These are phyloP conservation scores for Oryzaephilus surinamensis DNA, from an alignment of 1,140 invertebrate genomes.

Conservation along the genomic window DNA sequence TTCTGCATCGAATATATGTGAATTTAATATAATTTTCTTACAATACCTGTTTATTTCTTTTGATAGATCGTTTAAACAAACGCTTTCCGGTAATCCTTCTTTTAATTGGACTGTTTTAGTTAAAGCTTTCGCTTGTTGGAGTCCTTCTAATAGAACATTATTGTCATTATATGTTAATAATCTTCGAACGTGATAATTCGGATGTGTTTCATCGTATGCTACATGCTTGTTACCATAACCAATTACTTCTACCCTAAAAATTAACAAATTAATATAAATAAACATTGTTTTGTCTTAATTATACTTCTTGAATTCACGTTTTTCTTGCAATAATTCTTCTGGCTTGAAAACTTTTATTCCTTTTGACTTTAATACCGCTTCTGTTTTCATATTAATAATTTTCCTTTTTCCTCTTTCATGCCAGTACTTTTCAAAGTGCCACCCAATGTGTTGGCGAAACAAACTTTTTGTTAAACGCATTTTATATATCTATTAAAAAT, in stretches of 20 bases:
- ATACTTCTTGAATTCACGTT: conserved; percentile 30
- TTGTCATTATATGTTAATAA: conserved; percentile 48
- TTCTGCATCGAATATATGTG: conserved; percentile 67
- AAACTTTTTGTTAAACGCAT: conserved; percentile 55
- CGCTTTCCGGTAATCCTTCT: conserved; percentile 46
- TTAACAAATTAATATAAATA: conserved; percentile 5
- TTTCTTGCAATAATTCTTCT: conserved; percentile 38
- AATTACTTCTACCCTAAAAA: conserved; percentile 40
- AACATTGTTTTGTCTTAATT: conserved; percentile 15
- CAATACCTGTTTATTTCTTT: conserved; percentile 43
- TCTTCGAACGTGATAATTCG: conserved; percentile 49
- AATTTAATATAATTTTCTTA: conserved; percentile 51
- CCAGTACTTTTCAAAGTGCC: conserved; percentile 59
- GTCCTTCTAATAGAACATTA: conserved; percentile 58
- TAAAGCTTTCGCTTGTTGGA: conserved; percentile 59
- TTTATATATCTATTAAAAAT: conserved; percentile 5
- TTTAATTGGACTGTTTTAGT: conserved; percentile 62
- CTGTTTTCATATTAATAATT: conserved; percentile 40
- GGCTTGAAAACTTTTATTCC: conserved; percentile 45
- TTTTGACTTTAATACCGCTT: conserved; percentile 39
- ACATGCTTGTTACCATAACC: conserved; percentile 34
- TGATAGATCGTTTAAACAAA: conserved; percentile 37
- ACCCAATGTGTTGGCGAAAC: conserved; percentile 53
- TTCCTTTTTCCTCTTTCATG: conserved; percentile 46
- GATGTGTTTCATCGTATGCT: conserved; percentile 44